A percentile compares a stretch with the other conserved stretches of the same genome.
phyloP scores from a whole-genome alignment of 2,797 vertebrate genomes.

The Coregonus ussuriensis region DNA sequence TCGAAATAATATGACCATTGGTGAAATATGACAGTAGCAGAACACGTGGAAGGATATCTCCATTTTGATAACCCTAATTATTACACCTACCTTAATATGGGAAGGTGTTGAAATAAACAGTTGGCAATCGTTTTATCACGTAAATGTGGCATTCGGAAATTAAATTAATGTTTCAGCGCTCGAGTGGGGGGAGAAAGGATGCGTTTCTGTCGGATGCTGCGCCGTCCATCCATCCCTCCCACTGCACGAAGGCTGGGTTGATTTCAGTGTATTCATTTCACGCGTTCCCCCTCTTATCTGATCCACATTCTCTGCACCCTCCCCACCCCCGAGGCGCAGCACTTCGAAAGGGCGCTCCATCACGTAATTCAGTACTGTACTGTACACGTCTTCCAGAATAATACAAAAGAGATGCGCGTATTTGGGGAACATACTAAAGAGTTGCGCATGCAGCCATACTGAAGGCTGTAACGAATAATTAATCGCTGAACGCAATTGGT shows the following conservation, averaged over 20 bases:
- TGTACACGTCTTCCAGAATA: neutral
- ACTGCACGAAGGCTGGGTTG: constrained; percentile 43
- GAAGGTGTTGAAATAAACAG: neutral
- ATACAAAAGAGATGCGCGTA: neutral
- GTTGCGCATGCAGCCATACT: neutral
- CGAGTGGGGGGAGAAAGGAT: constrained; percentile 32
- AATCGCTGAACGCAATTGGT: neutral
- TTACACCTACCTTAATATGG: neutral
- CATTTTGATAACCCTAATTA: neutral
- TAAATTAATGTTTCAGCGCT: neutral
- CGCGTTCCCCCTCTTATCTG: constrained; percentile 23
- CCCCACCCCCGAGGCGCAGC: constrained; percentile 43
- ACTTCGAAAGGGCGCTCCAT: constrained; percentile 7
- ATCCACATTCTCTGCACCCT: constrained; percentile 27
- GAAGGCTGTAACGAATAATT: neutral
- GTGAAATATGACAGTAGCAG: neutral
- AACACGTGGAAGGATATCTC: neutral
- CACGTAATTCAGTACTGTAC: neutral
- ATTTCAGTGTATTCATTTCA: constrained; percentile 64
- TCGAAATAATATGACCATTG: neutral
- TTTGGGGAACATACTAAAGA: neutral
- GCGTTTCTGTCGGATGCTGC: neutral
- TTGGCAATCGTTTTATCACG: neutral
- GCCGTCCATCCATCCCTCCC: neutral
- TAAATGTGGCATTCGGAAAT: neutral